Base-by-base conservation (phyloP, 1,140 invertebrate genomes). In the Heliconius eleuchia region DNA sequence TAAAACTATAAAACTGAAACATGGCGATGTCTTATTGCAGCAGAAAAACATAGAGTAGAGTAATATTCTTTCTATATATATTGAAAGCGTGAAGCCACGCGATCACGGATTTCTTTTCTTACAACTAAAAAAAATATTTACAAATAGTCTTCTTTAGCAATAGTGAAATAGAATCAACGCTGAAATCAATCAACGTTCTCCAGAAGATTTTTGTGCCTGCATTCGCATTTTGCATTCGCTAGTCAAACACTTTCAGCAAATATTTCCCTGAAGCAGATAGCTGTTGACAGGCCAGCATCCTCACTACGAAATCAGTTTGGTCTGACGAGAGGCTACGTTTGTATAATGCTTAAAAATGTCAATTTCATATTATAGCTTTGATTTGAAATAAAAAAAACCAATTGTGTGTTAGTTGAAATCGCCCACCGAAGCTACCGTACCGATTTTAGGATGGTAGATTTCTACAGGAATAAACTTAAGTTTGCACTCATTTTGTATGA, bases 201-300 rank as follows among this genome's bases (percentile, higher is more conserved):
- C 74, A 70, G 50, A 34, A 55, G 73, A 79, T 76, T 80, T 80
- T 80, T 74, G 70, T 23, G 50, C 75, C 74, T 76, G 71, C 79
- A 71, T 76, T 79, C 79, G 81, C 79, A 76, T 80, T 82, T 84
- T 74, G 78, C 77, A 78, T 82, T 84, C 76, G 78, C 77, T 80
- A 80, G 73, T 82, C 82, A 83, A 83, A 83, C 80, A 81, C 71
- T 52, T 57, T 78, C 70, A 74, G 80, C 70, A 83, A 81, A 83
- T 81, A 81, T 83, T 83, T 77, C 78, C 50, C 82, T 76, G 73
- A 76, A 78, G 75, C 80, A 81, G 82, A 81, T 83, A 66, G 82
- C 78, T 81, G 77, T 83, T 83, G 77, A 83, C 82, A 81, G 75
- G 75, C 79, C 77, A 57, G 71, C 73, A 74, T 77, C 77, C 57